Evolutionary conservation across 2,888 invertebrate genomes (phyloP), one percentile per base, ranked within the genome.

Genomic region (Lobophora halterata): DNA sequence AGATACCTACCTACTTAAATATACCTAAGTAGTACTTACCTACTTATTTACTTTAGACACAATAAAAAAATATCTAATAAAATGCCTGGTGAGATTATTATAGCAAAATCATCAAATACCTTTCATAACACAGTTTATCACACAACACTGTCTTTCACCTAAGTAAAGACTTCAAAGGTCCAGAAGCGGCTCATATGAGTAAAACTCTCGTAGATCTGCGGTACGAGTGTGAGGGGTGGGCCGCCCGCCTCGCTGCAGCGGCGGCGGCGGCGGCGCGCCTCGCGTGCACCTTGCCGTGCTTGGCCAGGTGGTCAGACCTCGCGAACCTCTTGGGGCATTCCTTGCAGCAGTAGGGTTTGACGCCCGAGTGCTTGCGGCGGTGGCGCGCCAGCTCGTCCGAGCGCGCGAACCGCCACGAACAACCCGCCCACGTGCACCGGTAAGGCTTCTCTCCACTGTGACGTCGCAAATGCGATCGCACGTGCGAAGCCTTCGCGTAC

Each of bases 381-480:
- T 98, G 98, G 9, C 98, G 90, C 1, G 97, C 96, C 50, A 98
- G 80, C 78, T 98, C 98, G 72, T 98, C 98, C 0, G 97, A 97
- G 38, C 98, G 90, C 8, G 97, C 97, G 85, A 98, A 98, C 55
- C 94, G 90, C 97, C 97, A 98, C 16, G 91, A 91, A 74, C 97
- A 98, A 23, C 93, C 95, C 2, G 91, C 88, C 93, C 93, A 93
- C 34, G 90, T 91, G 69, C 93, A 93, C 4, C 88, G 82, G 64
- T 93, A 93, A 0, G 93, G 93, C 63, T 93, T 93, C 67, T 93
- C 93, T 0, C 96, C 96, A 8, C 93, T 93, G 74, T 97, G 97
- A 13, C 97, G 89, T 6, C 97, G 89, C 50, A 96, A 74, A 65
- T 97, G 97, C 3, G 97, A 96, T 60, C 96, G 95, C 20, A 97